phyloP scores from a whole-genome alignment of 2,888 invertebrate genomes.

The Melikaiella ostensackeni region DNA sequence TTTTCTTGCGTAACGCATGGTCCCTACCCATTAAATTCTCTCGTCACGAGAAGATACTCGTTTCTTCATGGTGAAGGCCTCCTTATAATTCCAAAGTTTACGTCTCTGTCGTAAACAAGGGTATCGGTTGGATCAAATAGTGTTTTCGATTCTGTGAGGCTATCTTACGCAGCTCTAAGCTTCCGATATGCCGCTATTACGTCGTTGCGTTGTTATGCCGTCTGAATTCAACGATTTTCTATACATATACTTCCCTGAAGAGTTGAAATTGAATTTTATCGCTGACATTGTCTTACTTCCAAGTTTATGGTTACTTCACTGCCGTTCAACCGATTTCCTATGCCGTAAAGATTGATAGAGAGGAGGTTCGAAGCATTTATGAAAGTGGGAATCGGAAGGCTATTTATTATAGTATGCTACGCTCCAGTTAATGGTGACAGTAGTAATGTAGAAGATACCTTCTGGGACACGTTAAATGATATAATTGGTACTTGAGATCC shows the following conservation, averaged over 20 bases:
- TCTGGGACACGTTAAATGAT: no score
- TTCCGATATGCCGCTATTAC: neutral
- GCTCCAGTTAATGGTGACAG: no score
- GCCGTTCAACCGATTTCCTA: neutral
- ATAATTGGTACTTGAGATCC: no score
- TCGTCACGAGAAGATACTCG: conserved; percentile 4
- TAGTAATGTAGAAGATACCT: no score
- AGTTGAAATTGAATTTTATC: conserved; percentile 2
- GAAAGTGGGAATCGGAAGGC: no score
- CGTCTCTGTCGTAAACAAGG: conserved; percentile 8
- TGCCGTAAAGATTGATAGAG: neutral
- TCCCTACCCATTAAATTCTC: conserved; percentile 12
- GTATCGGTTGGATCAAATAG: neutral
- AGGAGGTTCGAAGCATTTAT: neutral
- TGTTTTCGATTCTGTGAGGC: conserved; percentile 12
- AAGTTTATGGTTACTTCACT: neutral
- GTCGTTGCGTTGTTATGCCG: no score
- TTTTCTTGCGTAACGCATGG: conserved; percentile 2
- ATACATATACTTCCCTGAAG: neutral
- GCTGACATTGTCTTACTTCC: conserved; percentile 12
- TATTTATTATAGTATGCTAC: no score
- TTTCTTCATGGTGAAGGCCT: neutral
- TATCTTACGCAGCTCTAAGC: neutral
- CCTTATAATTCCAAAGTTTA: conserved; percentile 16
- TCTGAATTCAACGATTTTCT: neutral